These are phyloP conservation scores for Patiria miniata DNA, from an alignment of 35 echinoderm and acorn worm genomes.

Conservation along the genomic window DNA sequence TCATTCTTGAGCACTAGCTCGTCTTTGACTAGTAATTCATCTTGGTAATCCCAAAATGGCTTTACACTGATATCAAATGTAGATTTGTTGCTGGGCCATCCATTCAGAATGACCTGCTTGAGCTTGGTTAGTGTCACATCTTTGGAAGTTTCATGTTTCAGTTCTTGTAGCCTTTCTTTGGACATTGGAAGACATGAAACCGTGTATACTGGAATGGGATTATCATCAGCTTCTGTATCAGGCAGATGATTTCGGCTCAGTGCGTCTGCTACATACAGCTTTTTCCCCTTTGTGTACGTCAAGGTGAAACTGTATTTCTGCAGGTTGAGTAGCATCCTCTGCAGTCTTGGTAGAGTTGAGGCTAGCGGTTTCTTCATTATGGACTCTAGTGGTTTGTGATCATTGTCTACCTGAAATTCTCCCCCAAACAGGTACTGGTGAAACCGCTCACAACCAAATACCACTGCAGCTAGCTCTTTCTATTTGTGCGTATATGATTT, in stretches of 20 bases:
- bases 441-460: slow-evolving; percentile 38
- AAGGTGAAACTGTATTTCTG: slow-evolving; percentile 37
- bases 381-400: slow-evolving; percentile 56
- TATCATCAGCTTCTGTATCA: slow-evolving; percentile 58
- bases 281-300: slow-evolving; percentile 17
- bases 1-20: slow-evolving; percentile 40
- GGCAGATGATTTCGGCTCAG: slow-evolving; percentile 20
- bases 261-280: slow-evolving; percentile 31
- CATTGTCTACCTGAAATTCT: slow-evolving; percentile 2
- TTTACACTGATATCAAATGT: slow-evolving; percentile 24
- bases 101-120: slow-evolving; percentile 9
- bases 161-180: slow-evolving; percentile 26
- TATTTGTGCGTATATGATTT: slow-evolving; percentile 40
- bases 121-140: slow-evolving; percentile 25
- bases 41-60: slow-evolving; percentile 1
- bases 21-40: neutral
- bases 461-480: slow-evolving; percentile 56
- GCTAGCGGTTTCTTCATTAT: slow-evolving; percentile 33
- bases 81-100: slow-evolving; percentile 35
- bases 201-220: slow-evolving; percentile 3
- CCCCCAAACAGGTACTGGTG: slow-evolving; percentile 32
- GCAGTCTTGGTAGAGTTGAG: neutral
- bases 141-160: slow-evolving; percentile 33
- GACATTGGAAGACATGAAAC: slow-evolving; percentile 43
- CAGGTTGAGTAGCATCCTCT: slow-evolving; percentile 10